These are phyloP conservation scores for Hycleus phaleratus DNA, from an alignment of 1,140 invertebrate species.

Conservation along the genomic window DNA sequence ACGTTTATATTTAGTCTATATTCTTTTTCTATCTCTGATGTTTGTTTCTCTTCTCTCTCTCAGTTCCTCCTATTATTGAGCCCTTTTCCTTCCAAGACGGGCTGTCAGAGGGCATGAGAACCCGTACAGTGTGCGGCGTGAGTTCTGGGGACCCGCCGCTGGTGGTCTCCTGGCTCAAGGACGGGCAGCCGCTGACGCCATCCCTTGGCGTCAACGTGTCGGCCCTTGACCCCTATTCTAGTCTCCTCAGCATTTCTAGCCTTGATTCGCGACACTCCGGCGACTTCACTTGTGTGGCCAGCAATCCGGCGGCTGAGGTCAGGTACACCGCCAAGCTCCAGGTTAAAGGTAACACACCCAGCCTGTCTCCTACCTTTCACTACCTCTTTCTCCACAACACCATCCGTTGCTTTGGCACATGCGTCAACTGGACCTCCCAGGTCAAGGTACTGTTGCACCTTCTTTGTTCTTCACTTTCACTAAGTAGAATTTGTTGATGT, in stretches of 20 bases:
- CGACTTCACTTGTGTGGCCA: constrained; percentile 74
- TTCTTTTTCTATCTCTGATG: constrained; percentile 53
- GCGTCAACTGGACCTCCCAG: constrained; percentile 36
- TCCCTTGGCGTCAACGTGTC: constrained; percentile 59
- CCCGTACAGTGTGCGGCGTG: constrained; percentile 76
- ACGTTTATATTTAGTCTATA: constrained; percentile 13
- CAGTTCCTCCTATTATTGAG: constrained; percentile 78
- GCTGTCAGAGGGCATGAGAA: constrained; percentile 75
- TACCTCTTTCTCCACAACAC: constrained; percentile 26
- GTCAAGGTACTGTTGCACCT: constrained; percentile 42
- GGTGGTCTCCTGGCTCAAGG: constrained; percentile 70
- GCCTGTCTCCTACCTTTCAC: constrained; percentile 21
- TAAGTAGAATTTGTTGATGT: neutral
- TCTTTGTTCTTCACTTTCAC: constrained; percentile 27
- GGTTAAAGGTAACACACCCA: constrained; percentile 66
- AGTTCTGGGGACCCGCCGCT: constrained; percentile 71
- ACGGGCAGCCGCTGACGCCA: constrained; percentile 57
- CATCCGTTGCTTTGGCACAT: constrained; percentile 49
- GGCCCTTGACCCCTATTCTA: constrained; percentile 65
- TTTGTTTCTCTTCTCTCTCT: constrained; percentile 58
- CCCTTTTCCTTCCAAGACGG: constrained; percentile 76
- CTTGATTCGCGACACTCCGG: constrained; percentile 66
- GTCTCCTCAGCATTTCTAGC: constrained; percentile 68
- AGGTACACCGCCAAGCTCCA: constrained; percentile 72
- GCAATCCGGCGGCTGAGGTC: constrained; percentile 68